These are phyloP conservation scores for Podiceps cristatus DNA, from an alignment of 2,113 vertebrate genomes.

Conservation along the genomic window DNA sequence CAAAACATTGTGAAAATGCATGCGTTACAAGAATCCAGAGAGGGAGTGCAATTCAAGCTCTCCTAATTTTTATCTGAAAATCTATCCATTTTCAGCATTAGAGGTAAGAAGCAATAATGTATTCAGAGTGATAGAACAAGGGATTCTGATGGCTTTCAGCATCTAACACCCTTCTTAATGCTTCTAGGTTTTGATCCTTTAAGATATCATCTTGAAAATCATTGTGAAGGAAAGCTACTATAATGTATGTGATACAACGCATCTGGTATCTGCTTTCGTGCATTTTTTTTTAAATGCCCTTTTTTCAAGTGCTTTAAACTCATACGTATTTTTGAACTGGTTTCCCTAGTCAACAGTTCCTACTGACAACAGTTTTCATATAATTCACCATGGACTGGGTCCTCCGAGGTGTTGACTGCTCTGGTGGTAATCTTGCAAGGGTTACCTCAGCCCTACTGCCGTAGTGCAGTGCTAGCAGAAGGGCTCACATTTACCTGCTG, in stretches of 20 bases:
- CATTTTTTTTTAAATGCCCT: not conserved
- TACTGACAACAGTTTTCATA: not conserved
- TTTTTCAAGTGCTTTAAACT: constrained; percentile 50
- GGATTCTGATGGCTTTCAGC: constrained; percentile 53
- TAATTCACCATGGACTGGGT: not conserved
- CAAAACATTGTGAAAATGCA: constrained; percentile 16
- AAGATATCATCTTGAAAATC: constrained; percentile 56
- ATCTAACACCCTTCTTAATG: constrained; percentile 39
- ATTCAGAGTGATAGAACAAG: constrained; percentile 56
- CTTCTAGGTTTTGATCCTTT: constrained; percentile 47
- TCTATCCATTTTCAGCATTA: constrained; percentile 61
- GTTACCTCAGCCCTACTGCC: not conserved
- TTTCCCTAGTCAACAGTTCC: not conserved
- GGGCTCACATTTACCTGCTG: not conserved
- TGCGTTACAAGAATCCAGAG: not conserved
- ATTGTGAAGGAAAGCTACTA: constrained; percentile 12
- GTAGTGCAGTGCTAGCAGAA: not conserved
- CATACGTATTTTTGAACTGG: not conserved
- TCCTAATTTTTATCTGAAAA: constrained; percentile 61
- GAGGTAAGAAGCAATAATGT: constrained; percentile 47
- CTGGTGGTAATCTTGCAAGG: not conserved
- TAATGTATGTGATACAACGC: constrained; percentile 7
- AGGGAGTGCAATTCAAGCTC: constrained; percentile 11
- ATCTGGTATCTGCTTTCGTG: not conserved
- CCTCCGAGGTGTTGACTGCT: not conserved